Conservation (phyloP, 2,113 vertebrate genomes). For the Notarius lentiginosus region DNA sequence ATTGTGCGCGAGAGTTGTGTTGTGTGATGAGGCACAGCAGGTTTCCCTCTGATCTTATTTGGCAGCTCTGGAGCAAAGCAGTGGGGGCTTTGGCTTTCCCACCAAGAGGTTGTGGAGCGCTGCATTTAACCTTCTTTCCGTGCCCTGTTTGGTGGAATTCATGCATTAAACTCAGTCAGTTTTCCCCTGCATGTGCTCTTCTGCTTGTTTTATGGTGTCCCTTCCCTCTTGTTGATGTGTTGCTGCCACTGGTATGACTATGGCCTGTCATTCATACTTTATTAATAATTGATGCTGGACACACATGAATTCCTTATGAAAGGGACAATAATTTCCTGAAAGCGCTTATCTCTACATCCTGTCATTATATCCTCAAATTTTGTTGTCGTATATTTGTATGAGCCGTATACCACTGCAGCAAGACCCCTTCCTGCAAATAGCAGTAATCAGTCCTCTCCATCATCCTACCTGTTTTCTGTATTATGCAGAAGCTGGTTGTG, state of each 20-base stretch:
- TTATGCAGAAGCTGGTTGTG: constrained; percentile 40
- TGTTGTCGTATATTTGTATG: neutral
- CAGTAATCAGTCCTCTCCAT: neutral
- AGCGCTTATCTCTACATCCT: neutral
- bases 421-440: neutral
- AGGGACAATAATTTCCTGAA: neutral
- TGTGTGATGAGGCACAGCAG: constrained; percentile 47
- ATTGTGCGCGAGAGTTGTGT: constrained; percentile 31
- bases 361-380: neutral
- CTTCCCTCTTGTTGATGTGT: neutral
- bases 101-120: constrained; percentile 14
- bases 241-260: constrained; percentile 35
- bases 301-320: neutral
- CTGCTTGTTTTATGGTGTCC: neutral
- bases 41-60: constrained; percentile 47
- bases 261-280: neutral
- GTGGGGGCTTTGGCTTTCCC: constrained; percentile 36
- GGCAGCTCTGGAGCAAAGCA: constrained; percentile 29
- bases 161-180: neutral
- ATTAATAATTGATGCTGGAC: neutral
- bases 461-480: constrained; percentile 26
- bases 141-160: constrained; percentile 22
- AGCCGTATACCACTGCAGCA: neutral
- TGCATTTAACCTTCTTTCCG: constrained; percentile 10
- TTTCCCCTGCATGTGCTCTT: neutral